Evolutionary conservation across 2,113 vertebrate species (phyloP).

Genomic region (Chlorocebus sabaeus): DNA sequence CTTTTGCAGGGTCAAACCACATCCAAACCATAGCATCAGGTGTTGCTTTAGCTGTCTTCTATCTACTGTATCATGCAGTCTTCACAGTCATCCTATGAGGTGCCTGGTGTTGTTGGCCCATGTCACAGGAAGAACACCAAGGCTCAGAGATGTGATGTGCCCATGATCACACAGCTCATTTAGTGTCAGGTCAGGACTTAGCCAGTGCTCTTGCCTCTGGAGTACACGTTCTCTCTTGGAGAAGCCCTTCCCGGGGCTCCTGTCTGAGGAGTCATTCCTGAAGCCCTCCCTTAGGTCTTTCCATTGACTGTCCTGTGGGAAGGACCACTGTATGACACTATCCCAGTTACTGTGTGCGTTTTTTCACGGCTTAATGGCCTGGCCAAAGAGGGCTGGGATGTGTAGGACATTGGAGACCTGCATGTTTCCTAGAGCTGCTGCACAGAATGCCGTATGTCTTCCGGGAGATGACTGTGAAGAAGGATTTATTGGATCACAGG

Average conservation of each 20-base stretch:
- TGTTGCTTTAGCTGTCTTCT: fast-evolving
- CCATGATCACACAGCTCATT: no score
- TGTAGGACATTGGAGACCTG: no score
- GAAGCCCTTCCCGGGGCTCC: not conserved
- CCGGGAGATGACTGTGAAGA: not conserved
- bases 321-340: no score
- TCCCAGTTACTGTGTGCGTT: not conserved
- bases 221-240: not conserved
- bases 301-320: no score
- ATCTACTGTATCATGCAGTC: not conserved
- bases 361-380: not conserved
- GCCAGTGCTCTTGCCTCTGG: not conserved
- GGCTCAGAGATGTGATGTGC: not conserved
- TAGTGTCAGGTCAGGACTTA: no score
- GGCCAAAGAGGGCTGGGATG: no score
- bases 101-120: not conserved
- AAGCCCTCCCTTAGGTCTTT: not conserved
- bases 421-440: not conserved
- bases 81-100: not conserved
- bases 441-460: not conserved
- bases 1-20: not conserved
- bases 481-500: not conserved
- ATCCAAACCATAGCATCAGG: not conserved
- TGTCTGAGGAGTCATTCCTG: no score
- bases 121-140: not conserved